Conservation (phyloP, 2,797 vertebrate species). For the Acanthurus leucopareius region DNA sequence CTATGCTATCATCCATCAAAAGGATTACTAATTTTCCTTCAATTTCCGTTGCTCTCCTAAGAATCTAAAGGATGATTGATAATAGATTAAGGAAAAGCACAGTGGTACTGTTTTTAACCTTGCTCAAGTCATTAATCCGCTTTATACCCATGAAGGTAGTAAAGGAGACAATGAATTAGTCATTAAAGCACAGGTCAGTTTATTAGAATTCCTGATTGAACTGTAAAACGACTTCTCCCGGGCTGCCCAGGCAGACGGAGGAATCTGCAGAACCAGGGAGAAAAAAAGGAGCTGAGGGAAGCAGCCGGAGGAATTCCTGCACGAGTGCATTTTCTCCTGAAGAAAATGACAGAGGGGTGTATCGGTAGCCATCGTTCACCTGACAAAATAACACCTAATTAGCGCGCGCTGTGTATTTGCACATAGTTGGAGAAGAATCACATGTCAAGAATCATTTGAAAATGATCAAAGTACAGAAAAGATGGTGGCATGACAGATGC, state of each 20-base stretch:
- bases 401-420: slow-evolving; percentile 31
- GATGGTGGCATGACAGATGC: slow-evolving; percentile 34
- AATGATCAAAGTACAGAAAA: slow-evolving; percentile 50
- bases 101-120: slow-evolving; percentile 89
- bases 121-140: slow-evolving; percentile 88
- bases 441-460: slow-evolving; percentile 44
- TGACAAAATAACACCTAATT: slow-evolving; percentile 67
- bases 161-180: slow-evolving; percentile 89
- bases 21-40: slow-evolving; percentile 86
- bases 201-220: slow-evolving; percentile 89
- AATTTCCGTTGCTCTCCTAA: slow-evolving; percentile 84
- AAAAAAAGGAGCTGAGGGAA: slow-evolving; percentile 68
- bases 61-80: slow-evolving; percentile 88
- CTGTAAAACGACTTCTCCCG: slow-evolving; percentile 85
- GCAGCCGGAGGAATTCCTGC: slow-evolving; percentile 61
- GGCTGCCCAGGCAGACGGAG: slow-evolving; percentile 57
- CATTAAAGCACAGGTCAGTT: slow-evolving; percentile 88
- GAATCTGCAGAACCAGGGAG: slow-evolving; percentile 68
- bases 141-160: slow-evolving; percentile 88
- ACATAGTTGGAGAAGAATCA: slow-evolving; percentile 37
- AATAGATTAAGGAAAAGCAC: slow-evolving; percentile 84
- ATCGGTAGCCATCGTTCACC: slow-evolving; percentile 53
- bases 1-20: slow-evolving; percentile 84
- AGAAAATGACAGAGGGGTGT: slow-evolving; percentile 63
- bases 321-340: slow-evolving; percentile 57